These are phyloP conservation scores for Terebella lapidaria DNA, from an alignment of 2,888 invertebrate species.

Conservation along the genomic window DNA sequence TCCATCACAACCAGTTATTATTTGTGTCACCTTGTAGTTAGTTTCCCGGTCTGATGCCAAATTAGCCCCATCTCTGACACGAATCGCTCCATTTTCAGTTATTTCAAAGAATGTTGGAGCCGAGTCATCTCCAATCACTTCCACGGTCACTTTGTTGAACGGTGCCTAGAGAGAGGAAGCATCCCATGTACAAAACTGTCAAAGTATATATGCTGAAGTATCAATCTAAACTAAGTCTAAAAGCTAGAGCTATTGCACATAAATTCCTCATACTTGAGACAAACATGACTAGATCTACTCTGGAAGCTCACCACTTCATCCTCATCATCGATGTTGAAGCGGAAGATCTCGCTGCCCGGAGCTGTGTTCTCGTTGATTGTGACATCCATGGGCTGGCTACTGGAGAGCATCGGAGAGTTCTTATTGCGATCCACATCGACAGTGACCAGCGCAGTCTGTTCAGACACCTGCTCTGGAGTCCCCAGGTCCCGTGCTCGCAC, in stretches of 20 bases:
- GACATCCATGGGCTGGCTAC: conserved; percentile 19
- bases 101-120: conserved; percentile 25
- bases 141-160: conserved; percentile 19
- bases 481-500: conserved; percentile 79
- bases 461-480: conserved; percentile 76
- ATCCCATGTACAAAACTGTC: background rate
- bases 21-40: conserved; percentile 32
- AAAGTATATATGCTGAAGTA: background rate
- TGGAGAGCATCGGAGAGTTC: conserved; percentile 28
- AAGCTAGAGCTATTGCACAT: background rate
- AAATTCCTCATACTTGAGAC: background rate
- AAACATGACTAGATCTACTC: too few relatives aligned
- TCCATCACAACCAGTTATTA: too few relatives aligned
- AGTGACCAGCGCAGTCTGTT: conserved; percentile 57
- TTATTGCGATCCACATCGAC: conserved; percentile 31
- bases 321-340: conserved; percentile 8
- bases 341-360: conserved; percentile 28
- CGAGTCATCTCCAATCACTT: conserved; percentile 24
- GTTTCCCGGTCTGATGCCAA: conserved; percentile 30
- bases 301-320: conserved; percentile 6
- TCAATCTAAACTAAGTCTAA: background rate
- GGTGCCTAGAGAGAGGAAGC: conserved; percentile 17
- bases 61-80: conserved; percentile 26
- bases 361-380: conserved; percentile 33
- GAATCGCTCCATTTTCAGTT: conserved; percentile 25